These are phyloP conservation scores for Apteryx mantelli DNA, from an alignment of 2,113 vertebrate species.

Conservation along the genomic window DNA sequence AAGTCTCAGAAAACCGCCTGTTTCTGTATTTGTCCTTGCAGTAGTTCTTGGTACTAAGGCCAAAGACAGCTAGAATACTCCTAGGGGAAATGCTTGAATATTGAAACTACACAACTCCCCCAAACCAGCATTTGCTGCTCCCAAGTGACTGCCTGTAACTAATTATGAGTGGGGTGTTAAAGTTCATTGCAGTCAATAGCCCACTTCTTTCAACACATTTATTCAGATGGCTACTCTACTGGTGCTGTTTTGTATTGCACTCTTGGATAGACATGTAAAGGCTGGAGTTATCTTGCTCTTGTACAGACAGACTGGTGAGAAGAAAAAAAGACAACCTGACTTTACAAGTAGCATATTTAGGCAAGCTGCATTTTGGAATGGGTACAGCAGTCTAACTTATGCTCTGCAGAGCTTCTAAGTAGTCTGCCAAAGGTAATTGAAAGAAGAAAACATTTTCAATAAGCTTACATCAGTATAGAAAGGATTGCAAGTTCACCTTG, in stretches of 20 bases:
- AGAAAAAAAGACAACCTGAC: neutral
- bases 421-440: neutral
- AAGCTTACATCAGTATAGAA: neutral
- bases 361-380: neutral
- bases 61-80: neutral
- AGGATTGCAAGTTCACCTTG: neutral
- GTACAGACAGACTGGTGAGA: neutral
- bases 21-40: neutral
- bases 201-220: neutral
- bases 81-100: neutral
- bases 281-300: neutral
- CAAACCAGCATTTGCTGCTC: neutral
- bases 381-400: constrained; percentile 5
- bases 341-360: neutral
- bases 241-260: neutral
- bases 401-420: neutral
- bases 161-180: neutral
- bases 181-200: neutral
- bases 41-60: neutral
- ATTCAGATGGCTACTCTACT: neutral
- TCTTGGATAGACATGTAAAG: neutral
- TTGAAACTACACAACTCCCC: neutral
- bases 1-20: neutral
- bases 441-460: neutral
- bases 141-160: neutral